Evolutionary conservation across 2,113 vertebrate species (phyloP).

Genomic region (Ellobius talpinus): DNA sequence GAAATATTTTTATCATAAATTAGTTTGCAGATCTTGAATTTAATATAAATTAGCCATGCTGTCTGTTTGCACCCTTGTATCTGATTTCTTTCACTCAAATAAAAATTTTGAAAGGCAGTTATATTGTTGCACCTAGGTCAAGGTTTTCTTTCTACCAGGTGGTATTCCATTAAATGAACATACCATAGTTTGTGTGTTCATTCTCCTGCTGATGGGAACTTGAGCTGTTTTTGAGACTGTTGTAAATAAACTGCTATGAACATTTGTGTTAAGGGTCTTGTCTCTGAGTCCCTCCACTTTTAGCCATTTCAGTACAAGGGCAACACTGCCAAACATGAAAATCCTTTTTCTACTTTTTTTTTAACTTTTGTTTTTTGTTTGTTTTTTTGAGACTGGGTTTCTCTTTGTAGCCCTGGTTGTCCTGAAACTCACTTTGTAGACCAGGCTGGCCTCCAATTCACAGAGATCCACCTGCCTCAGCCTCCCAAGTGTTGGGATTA

Average conservation of each 20-base stretch:
- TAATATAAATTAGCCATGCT: slow-evolving; percentile 1
- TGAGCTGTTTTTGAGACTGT: slow-evolving; percentile 31
- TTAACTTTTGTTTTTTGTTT: not conserved
- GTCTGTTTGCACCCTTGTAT: not conserved
- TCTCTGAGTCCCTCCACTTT: slow-evolving; percentile 29
- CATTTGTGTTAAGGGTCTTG: slow-evolving; percentile 23
- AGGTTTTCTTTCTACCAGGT: slow-evolving; percentile 15
- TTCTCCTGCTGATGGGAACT: not conserved
- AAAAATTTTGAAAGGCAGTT: not conserved
- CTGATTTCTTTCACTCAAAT: slow-evolving; percentile 34
- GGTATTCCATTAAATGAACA: not conserved
- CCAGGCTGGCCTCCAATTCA: too few relatives aligned
- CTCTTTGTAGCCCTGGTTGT: too few relatives aligned
- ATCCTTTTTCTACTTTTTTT: not conserved
- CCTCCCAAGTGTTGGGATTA: too few relatives aligned
- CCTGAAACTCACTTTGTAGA: too few relatives aligned
- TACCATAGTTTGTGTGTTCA: not conserved
- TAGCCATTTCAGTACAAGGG: slow-evolving; percentile 29
- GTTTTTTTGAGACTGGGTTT: too few relatives aligned
- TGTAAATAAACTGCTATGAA: not conserved
- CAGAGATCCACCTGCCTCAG: too few relatives aligned
- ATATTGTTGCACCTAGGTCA: not conserved
- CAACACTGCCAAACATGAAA: slow-evolving; percentile 24
- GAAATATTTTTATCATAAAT: not conserved
- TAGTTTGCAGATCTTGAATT: slow-evolving; percentile 10